A percentile compares a stretch with the other conserved stretches of the same genome.
Conservation (phyloP, 2,888 invertebrate genomes). For the Branchellion lobata region DNA sequence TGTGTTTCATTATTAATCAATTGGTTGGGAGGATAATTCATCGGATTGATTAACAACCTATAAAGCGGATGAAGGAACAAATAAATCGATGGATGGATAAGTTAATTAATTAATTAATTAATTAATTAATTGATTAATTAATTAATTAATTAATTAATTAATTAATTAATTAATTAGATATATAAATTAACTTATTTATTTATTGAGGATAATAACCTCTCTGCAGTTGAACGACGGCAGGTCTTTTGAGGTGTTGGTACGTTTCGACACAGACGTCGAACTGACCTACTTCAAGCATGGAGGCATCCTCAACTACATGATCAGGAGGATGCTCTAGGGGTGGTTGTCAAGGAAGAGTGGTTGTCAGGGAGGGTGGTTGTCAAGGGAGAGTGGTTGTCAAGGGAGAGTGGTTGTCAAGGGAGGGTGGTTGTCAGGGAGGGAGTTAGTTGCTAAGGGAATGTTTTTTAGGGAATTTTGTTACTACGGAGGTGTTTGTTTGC, state of each 20-base stretch:
- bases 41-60: background rate
- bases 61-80: no score
- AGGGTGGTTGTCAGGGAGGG: background rate
- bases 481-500: no score
- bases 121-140: no score
- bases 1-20: background rate
- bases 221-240: constrained; percentile 58
- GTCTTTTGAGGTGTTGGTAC: constrained; percentile 74
- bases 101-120: no score
- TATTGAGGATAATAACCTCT: background rate
- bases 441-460: no score
- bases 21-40: background rate
- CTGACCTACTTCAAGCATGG: constrained; percentile 87
- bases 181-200: background rate
- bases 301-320: constrained; percentile 97
- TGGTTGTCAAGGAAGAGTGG: no score
- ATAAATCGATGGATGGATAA: no score
- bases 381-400: no score
- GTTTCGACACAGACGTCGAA: constrained; percentile 97
- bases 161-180: background rate
- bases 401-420: background rate
- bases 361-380: no score
- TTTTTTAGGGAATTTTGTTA: no score
- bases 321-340: constrained; percentile 67
- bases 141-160: no score